phyloP scores from a whole-genome alignment of 2,797 vertebrate genomes.

The Clamator glandarius region DNA sequence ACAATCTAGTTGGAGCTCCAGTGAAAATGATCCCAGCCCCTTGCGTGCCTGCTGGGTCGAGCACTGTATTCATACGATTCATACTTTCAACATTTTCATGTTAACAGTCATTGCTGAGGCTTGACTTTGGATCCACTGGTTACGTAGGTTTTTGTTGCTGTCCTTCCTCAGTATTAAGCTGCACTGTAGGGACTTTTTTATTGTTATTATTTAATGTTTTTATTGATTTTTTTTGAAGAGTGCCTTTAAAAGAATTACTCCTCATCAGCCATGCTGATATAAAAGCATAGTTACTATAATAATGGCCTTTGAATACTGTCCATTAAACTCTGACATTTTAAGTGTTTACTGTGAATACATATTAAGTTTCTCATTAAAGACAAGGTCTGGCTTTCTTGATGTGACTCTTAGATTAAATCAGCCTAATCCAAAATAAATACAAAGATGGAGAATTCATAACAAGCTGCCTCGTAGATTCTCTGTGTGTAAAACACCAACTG shows the following conservation, averaged over 20 bases:
- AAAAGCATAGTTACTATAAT: conserved; percentile 49
- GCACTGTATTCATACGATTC: rapidly evolving
- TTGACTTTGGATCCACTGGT: not conserved
- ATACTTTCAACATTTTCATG: not conserved
- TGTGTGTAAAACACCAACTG: conserved; percentile 41
- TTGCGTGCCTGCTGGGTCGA: rapidly evolving
- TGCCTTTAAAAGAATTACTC: conserved; percentile 48
- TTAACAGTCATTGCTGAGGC: not conserved
- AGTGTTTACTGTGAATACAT: conserved; percentile 68
- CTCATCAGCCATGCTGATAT: conserved; percentile 6
- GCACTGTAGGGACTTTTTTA: not conserved
- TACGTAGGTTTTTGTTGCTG: not conserved
- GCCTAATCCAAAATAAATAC: conserved; percentile 74
- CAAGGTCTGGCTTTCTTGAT: conserved; percentile 62
- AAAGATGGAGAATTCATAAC: conserved; percentile 60
- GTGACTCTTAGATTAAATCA: conserved; percentile 68
- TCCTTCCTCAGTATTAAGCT: not conserved
- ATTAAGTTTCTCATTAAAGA: conserved; percentile 71
- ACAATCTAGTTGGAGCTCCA: not conserved
- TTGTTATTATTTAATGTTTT: conserved; percentile 1
- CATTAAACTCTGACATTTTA: conserved; percentile 67
- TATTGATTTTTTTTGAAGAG: conserved; percentile 31
- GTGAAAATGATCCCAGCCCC: not conserved
- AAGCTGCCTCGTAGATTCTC: not conserved
- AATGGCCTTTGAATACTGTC: conserved; percentile 49